Evolutionary conservation across 2,113 vertebrate genomes (phyloP).

Genomic region (Scatophagus argus): DNA sequence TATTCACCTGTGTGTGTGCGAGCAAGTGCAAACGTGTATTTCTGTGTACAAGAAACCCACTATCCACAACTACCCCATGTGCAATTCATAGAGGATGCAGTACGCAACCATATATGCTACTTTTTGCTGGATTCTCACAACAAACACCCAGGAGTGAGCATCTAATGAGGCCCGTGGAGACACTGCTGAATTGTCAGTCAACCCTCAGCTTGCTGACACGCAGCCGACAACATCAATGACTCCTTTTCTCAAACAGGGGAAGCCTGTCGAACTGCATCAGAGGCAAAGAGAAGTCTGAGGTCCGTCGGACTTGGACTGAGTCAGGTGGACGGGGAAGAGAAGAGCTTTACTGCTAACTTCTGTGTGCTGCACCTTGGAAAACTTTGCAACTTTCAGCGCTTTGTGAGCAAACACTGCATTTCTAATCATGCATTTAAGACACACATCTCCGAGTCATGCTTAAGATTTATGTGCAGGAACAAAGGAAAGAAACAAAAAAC

Average conservation of each 20-base stretch:
- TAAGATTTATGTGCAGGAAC: constrained; percentile 42
- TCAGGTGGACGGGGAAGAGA: constrained; percentile 40
- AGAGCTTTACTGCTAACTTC: not conserved
- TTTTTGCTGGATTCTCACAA: constrained; percentile 65
- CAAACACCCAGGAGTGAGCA: constrained; percentile 71
- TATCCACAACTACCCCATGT: constrained; percentile 56
- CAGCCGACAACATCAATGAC: constrained; percentile 84
- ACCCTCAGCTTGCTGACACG: constrained; percentile 82
- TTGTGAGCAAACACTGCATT: not conserved
- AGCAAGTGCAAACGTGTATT: constrained; percentile 49
- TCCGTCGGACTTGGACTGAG: constrained; percentile 52
- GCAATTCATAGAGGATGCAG: constrained; percentile 57
- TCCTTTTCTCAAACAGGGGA: constrained; percentile 76
- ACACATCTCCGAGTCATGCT: not conserved
- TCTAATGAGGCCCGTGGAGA: constrained; percentile 88
- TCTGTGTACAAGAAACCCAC: constrained; percentile 51
- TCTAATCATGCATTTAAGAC: constrained; percentile 12
- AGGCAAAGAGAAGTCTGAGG: constrained; percentile 62
- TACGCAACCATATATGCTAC: constrained; percentile 60
- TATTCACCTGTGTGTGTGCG: constrained; percentile 51
- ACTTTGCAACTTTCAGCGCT: constrained; percentile 7
- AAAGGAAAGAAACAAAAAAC: constrained; percentile 35
- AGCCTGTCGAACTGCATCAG: constrained; percentile 80
- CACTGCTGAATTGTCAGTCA: constrained; percentile 84
- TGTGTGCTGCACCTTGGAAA: constrained; percentile 3